phyloP scores from a whole-genome alignment of 2,888 invertebrate genomes.

The Diplazon laetatorius region DNA sequence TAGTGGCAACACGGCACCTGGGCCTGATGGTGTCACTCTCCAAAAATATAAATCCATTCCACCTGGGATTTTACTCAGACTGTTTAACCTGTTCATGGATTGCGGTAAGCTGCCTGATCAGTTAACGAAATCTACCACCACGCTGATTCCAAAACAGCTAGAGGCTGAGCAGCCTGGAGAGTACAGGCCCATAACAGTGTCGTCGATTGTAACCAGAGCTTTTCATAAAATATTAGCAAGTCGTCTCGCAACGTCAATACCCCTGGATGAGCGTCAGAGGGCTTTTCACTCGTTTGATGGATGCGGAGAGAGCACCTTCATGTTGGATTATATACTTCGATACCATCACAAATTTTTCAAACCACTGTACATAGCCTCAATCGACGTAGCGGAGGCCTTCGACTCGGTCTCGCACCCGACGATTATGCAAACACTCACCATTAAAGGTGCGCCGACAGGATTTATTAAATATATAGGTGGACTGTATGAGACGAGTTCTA shows the following conservation, averaged over 20 bases:
- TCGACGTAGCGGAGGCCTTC: conserved; percentile 54
- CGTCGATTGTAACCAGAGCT: conserved; percentile 49
- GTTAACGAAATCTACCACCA: conserved; percentile 47
- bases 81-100: conserved; percentile 40
- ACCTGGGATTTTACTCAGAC: not conserved
- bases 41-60: not conserved
- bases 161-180: conserved; percentile 32
- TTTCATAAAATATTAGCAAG: conserved; percentile 54
- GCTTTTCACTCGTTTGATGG: conserved; percentile 68
- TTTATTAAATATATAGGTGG: too few relatives aligned
- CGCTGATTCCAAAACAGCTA: conserved; percentile 58
- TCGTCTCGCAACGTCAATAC: not conserved
- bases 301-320: conserved; percentile 72
- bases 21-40: too few relatives aligned
- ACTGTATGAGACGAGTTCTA: too few relatives aligned
- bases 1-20: too few relatives aligned
- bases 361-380: conserved; percentile 52
- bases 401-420: conserved; percentile 40
- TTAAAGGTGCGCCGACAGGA: not conserved
- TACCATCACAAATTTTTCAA: conserved; percentile 37
- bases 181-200: conserved; percentile 60
- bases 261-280: conserved; percentile 53
- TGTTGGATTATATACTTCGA: conserved; percentile 69
- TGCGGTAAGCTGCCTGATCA: not conserved
- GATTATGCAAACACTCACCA: not conserved